A percentile compares a stretch with the other conserved stretches of the same genome.
These are phyloP conservation scores for Argya squamiceps DNA, from an alignment of 2,797 vertebrate species.

Conservation along the genomic window DNA sequence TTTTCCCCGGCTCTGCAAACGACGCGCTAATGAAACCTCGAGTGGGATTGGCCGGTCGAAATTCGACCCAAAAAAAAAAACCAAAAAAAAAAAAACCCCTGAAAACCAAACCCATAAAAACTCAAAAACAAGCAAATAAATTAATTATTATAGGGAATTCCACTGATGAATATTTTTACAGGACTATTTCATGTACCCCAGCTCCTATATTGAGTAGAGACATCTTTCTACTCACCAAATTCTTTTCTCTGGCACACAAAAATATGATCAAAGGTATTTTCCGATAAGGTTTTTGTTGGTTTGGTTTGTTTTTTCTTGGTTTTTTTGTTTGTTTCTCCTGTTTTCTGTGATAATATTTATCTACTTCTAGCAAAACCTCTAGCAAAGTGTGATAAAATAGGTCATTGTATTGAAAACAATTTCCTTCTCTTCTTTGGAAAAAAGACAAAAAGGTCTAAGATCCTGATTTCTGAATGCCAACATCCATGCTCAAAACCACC, in stretches of 20 bases:
- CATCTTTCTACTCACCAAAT: neutral
- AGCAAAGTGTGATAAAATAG: neutral
- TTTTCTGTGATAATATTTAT: neutral
- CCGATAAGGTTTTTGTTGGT: neutral
- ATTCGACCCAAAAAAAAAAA: neutral
- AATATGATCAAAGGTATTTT: neutral
- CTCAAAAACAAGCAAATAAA: neutral
- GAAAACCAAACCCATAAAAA: rapidly evolving
- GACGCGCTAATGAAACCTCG: neutral
- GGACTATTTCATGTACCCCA: neutral
- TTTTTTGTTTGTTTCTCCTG: neutral
- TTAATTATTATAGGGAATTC: neutral
- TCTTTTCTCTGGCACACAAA: neutral
- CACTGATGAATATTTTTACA: neutral
- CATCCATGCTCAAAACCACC: neutral
- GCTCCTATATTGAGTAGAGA: neutral
- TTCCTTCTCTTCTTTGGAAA: neutral
- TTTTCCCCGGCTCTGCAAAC: neutral
- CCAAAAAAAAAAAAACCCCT: too few relatives aligned
- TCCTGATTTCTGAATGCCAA: neutral
- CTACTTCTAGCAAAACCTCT: neutral
- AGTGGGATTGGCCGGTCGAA: neutral
- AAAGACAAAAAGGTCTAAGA: neutral
- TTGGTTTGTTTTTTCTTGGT: neutral
- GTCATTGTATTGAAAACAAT: neutral